Evolutionary conservation across 2,888 invertebrate species (phyloP).

Genomic region (Micoletzkya japonica): DNA sequence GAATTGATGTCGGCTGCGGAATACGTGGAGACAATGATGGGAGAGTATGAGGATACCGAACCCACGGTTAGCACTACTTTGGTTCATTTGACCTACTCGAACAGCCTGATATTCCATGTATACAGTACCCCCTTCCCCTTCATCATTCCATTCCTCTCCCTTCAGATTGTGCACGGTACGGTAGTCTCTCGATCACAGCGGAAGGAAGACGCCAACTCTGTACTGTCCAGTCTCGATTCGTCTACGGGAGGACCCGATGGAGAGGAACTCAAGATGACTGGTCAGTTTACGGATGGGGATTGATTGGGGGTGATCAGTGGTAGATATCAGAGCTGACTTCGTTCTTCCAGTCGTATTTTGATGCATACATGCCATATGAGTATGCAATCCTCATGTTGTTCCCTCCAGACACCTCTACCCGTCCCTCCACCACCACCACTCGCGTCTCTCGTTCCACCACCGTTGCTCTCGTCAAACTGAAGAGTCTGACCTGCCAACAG

Average conservation of each 20-base stretch:
- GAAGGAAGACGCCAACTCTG: conserved; percentile 16
- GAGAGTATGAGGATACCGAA: too few relatives aligned
- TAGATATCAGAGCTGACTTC: neutral
- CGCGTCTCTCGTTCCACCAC: neutral
- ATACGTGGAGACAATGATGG: too few relatives aligned
- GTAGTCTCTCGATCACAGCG: neutral
- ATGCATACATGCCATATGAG: neutral
- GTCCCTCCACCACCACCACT: neutral
- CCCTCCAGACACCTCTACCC: neutral
- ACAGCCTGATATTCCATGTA: neutral
- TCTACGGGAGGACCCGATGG: conserved; percentile 8
- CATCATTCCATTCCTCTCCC: conserved; percentile 2
- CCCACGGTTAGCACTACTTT: neutral
- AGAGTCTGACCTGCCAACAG: neutral
- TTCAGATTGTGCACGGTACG: neutral
- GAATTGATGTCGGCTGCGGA: too few relatives aligned
- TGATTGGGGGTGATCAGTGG: neutral
- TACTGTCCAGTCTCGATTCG: neutral
- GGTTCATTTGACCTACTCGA: neutral
- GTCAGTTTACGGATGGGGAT: neutral
- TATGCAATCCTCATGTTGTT: neutral
- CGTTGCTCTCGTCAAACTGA: neutral
- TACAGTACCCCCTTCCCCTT: neutral
- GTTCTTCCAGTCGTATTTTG: neutral
- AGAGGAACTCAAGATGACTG: conserved; percentile 10